Evolutionary conservation across 2,113 vertebrate species (phyloP).

Genomic region (Galbula dea): DNA sequence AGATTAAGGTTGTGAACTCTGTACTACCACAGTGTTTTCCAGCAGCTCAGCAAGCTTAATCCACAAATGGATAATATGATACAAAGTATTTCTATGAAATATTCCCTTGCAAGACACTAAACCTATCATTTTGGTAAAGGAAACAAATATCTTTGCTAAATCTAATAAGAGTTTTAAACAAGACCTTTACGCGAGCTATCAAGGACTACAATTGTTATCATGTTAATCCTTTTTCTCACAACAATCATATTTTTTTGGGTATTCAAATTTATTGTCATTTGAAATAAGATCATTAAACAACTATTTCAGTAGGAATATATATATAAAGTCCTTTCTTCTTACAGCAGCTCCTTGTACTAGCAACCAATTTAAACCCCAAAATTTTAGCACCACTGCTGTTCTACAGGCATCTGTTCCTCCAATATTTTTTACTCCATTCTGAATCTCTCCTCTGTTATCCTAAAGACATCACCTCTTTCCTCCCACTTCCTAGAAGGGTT

Average conservation of each 20-base stretch:
- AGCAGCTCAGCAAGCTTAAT: slow-evolving; percentile 51
- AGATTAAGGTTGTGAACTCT: slow-evolving; percentile 66
- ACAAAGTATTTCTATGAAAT: slow-evolving; percentile 40
- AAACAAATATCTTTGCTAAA: slow-evolving; percentile 33
- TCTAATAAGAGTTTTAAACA: slow-evolving; percentile 24
- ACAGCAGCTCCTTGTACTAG: background rate
- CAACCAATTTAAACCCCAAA: background rate
- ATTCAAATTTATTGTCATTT: background rate
- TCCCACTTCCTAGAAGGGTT: background rate
- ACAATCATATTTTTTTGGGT: background rate
- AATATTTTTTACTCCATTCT: background rate
- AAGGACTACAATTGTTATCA: background rate
- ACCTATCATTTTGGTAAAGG: slow-evolving; percentile 28
- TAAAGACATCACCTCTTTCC: background rate
- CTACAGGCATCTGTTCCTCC: background rate
- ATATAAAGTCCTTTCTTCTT: background rate
- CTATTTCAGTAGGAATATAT: background rate
- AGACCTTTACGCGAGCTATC: background rate
- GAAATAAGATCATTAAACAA: background rate
- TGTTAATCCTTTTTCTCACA: slow-evolving; percentile 1
- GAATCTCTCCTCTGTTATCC: background rate
- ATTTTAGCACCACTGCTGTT: background rate
- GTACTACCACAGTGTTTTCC: slow-evolving; percentile 22
- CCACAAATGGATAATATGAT: slow-evolving; percentile 26
- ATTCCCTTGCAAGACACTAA: slow-evolving; percentile 47